Percentiles rank a stretch among this genome's conserved stretches.
phyloP scores from a whole-genome alignment of 2,113 vertebrate species.

The Rhadina sibilatrix region DNA sequence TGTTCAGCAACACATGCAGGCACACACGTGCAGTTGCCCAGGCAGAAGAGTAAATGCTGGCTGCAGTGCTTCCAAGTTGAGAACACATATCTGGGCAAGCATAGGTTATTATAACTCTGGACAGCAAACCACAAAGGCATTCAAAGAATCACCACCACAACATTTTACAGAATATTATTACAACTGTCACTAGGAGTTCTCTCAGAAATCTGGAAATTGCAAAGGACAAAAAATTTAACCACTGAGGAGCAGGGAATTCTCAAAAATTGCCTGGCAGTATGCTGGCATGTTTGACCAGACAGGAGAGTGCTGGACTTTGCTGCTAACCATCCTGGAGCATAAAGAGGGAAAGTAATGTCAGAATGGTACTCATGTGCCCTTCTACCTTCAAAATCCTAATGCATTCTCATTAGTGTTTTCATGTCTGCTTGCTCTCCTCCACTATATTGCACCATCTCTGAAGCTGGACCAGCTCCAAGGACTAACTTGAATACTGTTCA shows the following conservation, averaged over 20 bases:
- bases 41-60: neutral
- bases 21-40: neutral
- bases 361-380: neutral
- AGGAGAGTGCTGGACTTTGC: neutral
- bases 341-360: neutral
- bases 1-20: neutral
- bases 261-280: neutral
- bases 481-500: neutral
- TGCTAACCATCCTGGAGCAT: neutral
- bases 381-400: neutral
- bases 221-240: constrained; percentile 58
- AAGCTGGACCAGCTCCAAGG: neutral
- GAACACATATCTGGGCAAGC: constrained; percentile 57
- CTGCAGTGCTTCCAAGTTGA: constrained; percentile 24
- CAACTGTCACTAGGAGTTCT: constrained; percentile 58
- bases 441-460: neutral
- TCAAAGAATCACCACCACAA: constrained; percentile 65
- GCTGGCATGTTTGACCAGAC: neutral
- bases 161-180: constrained; percentile 64
- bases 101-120: constrained; percentile 61
- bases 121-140: constrained; percentile 64
- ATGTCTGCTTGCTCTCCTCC: neutral
- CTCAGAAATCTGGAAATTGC: constrained; percentile 57
- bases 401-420: neutral
- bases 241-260: constrained; percentile 35